These are phyloP conservation scores for Hippopotamus amphibius DNA, from an alignment of 2,113 vertebrate species.

Conservation along the genomic window DNA sequence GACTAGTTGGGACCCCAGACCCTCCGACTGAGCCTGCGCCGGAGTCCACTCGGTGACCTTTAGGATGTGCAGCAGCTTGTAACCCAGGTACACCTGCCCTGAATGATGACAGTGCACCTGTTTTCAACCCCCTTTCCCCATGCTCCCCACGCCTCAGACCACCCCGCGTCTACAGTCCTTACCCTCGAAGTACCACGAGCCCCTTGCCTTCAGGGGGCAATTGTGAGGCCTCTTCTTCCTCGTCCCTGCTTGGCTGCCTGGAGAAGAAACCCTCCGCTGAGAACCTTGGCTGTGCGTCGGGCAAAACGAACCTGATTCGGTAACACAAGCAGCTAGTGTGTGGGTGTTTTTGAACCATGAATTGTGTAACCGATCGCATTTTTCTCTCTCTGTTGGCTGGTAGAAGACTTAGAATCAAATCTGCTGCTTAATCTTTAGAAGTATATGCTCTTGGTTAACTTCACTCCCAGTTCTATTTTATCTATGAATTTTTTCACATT, in stretches of 20 bases:
- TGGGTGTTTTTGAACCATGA: not conserved
- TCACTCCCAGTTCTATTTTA: not conserved
- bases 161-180: not conserved
- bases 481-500: not conserved
- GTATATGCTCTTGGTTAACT: not conserved
- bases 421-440: not conserved
- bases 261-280: not conserved
- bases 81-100: not conserved
- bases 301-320: not conserved
- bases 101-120: not conserved
- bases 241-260: not conserved
- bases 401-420: constrained; percentile 24
- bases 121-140: not conserved
- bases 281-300: not conserved
- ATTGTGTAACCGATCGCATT: not conserved
- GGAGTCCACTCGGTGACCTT: not conserved
- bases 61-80: not conserved
- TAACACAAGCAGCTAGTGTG: not conserved
- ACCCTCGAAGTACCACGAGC: not conserved
- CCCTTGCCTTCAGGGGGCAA: not conserved
- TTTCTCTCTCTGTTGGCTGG: not conserved
- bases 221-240: not conserved
- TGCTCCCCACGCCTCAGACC: not conserved
- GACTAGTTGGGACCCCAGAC: not conserved
- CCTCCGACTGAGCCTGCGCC: not conserved